Conservation (phyloP, 1,140 invertebrate species). For the Bombus balteatus region DNA sequence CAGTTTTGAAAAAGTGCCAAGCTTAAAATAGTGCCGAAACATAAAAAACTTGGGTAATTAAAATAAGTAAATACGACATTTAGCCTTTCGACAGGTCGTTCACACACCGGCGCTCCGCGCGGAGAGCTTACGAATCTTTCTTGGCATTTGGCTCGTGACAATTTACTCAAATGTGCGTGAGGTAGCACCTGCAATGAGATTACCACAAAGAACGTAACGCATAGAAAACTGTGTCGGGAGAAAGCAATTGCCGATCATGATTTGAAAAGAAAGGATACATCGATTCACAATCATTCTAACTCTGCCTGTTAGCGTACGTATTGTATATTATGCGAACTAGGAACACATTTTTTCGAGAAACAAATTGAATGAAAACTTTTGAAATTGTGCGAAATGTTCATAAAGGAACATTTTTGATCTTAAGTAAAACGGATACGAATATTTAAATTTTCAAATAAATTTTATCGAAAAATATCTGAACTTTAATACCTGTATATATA, state of each 20-base stretch:
- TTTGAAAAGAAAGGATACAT: constrained; percentile 14
- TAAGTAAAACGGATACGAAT: not conserved
- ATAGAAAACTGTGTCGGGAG: constrained; percentile 53
- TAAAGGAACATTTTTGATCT: not conserved
- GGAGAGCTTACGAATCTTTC: constrained; percentile 62
- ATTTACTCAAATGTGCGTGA: constrained; percentile 64
- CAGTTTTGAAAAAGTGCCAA: not conserved
- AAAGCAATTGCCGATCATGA: constrained; percentile 55
- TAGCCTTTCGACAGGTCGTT: constrained; percentile 62
- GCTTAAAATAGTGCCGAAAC: constrained; percentile 36
- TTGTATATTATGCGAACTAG: too few relatives aligned
- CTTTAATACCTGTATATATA: not conserved
- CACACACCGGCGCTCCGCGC: constrained; percentile 63
- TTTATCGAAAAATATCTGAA: not conserved
- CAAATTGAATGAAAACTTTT: not conserved
- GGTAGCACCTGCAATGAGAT: constrained; percentile 54
- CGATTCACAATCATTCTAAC: not conserved
- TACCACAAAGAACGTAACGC: constrained; percentile 33
- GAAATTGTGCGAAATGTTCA: not conserved
- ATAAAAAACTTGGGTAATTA: constrained; percentile 57
- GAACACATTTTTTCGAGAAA: not conserved
- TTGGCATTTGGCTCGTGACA: constrained; percentile 70
- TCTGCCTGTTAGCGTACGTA: not conserved
- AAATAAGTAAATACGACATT: constrained; percentile 68
- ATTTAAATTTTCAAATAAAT: not conserved